These are phyloP conservation scores for Amniataba percoides DNA, from an alignment of 2,797 vertebrate species.

Conservation along the genomic window DNA sequence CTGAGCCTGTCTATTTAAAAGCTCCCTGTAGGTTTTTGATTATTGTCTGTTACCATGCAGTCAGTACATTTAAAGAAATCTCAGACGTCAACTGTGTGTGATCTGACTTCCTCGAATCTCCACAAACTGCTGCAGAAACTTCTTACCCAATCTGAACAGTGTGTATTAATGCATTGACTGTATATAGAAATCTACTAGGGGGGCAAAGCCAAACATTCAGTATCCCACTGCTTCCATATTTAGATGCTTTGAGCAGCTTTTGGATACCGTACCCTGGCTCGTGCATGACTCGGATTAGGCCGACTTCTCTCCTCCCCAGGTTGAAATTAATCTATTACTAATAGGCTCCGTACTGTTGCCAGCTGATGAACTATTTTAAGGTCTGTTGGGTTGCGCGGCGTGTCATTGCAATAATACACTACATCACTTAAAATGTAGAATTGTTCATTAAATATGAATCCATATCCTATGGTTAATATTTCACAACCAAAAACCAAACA, in stretches of 20 bases:
- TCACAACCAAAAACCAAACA: constrained; percentile 9
- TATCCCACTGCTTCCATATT: constrained; percentile 29
- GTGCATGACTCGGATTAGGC: constrained; percentile 27
- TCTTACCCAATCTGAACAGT: constrained; percentile 12
- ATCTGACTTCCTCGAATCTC: constrained; percentile 15
- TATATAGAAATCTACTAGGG: background rate
- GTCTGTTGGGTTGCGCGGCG: constrained; percentile 15
- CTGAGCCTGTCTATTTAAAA: background rate
- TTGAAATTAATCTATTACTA: constrained; percentile 50
- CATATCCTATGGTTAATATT: constrained; percentile 28
- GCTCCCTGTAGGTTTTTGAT: background rate
- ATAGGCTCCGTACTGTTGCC: constrained; percentile 32
- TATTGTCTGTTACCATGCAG: background rate
- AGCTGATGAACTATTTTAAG: constrained; percentile 48
- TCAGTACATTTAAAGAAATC: constrained; percentile 16
- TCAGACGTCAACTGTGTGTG: background rate
- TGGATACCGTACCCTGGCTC: constrained; percentile 16
- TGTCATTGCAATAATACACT: constrained; percentile 16
- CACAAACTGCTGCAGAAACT: constrained; percentile 4
- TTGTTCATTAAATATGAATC: constrained; percentile 37
- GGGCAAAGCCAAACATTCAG: constrained; percentile 1
- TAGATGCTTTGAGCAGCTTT: constrained; percentile 37
- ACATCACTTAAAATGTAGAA: constrained; percentile 18
- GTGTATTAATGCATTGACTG: constrained; percentile 3
- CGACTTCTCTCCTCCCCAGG: constrained; percentile 31